These are phyloP conservation scores for Mesochorus sp. DNA, from an alignment of 2,888 invertebrate species.

Conservation along the genomic window DNA sequence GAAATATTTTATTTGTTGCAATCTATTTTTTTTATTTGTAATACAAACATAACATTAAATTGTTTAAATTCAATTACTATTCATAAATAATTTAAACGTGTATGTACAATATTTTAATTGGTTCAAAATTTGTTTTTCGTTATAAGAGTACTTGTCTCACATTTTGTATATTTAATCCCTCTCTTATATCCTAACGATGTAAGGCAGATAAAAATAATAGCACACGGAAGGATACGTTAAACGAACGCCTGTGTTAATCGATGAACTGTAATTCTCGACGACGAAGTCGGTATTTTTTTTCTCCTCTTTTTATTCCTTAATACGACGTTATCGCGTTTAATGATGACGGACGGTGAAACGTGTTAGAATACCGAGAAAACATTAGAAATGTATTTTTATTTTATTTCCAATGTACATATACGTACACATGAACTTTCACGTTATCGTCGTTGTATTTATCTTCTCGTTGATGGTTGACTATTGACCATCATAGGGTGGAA, in stretches of 20 bases:
- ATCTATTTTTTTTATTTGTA: no score
- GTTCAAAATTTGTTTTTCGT: no score
- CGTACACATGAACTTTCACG: neutral
- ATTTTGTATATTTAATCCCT: no score
- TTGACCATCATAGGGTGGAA: slow-evolving; percentile 15
- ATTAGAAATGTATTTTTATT: slow-evolving; percentile 29
- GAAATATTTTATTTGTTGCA: no score
- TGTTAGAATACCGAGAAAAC: slow-evolving; percentile 54
- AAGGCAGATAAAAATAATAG: neutral
- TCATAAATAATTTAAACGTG: no score
- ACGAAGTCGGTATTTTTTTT: slow-evolving; percentile 14
- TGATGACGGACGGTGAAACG: slow-evolving; percentile 55
- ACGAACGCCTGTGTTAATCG: slow-evolving; percentile 8
- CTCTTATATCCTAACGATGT: no score
- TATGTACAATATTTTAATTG: no score
- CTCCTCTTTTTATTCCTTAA: neutral
- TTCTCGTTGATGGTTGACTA: slow-evolving; percentile 40
- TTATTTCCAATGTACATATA: neutral
- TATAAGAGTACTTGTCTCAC: no score
- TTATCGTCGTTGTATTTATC: slow-evolving; percentile 37
- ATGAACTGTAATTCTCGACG: neutral
- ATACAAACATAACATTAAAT: no score
- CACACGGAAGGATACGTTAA: slow-evolving; percentile 27
- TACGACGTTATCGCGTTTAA: slow-evolving; percentile 48
- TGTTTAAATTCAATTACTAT: no score